Percentiles rank a stretch among this genome's conserved stretches.
Evolutionary conservation across 2,888 invertebrate genomes (phyloP).

Genomic region (Xestoiulus laeticollis): DNA sequence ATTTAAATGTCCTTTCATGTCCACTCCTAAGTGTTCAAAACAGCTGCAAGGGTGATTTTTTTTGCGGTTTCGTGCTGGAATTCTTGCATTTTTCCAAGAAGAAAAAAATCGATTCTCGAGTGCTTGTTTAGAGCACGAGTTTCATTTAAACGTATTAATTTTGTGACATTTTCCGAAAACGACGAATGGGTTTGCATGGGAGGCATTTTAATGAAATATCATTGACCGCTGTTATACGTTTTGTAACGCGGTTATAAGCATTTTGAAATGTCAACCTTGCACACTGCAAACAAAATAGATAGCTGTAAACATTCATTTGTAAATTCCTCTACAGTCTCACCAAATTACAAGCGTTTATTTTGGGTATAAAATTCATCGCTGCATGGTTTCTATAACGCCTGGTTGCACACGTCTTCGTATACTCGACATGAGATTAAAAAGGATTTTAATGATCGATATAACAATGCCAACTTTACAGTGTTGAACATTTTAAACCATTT

Average conservation of each 20-base stretch:
- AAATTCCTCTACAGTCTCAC: neutral
- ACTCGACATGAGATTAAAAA: neutral
- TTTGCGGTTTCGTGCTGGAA: neutral
- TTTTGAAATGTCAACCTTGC: conserved; percentile 27
- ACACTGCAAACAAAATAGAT: neutral
- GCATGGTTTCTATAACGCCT: neutral
- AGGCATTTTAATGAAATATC: neutral
- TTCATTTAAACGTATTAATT: conserved; percentile 7
- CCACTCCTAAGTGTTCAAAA: neutral
- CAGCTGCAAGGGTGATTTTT: neutral
- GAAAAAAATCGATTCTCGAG: neutral
- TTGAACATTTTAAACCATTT: neutral
- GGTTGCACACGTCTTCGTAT: neutral
- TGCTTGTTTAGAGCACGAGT: neutral
- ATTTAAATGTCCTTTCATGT: neutral
- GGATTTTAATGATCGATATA: neutral
- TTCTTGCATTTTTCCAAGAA: neutral
- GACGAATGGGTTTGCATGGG: neutral
- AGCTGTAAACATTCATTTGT: neutral
- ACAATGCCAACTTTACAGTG: neutral
- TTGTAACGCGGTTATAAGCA: neutral
- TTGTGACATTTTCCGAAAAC: neutral
- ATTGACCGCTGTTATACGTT: neutral
- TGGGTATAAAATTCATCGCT: no score
- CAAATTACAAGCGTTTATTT: neutral